Conservation (phyloP, 2,888 invertebrate genomes). For the Andrena praecox region DNA sequence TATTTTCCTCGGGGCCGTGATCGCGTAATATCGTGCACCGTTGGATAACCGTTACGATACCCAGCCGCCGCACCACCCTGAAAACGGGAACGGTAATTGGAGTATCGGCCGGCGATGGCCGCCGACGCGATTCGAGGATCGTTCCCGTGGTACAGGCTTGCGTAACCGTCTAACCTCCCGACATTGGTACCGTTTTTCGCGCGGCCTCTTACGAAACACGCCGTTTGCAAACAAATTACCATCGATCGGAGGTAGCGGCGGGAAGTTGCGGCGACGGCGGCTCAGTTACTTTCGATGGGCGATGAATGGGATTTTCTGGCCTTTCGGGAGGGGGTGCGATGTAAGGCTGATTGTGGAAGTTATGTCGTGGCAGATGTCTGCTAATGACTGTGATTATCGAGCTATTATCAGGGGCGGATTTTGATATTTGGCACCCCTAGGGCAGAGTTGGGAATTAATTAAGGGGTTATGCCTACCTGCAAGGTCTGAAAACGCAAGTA, state of each 20-base stretch:
- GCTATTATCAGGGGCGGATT: no score
- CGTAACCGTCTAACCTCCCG: slow-evolving; percentile 17
- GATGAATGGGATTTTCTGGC: background rate
- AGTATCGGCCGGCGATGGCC: slow-evolving; percentile 24
- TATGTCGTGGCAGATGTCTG: no score
- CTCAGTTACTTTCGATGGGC: background rate
- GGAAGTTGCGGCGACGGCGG: background rate
- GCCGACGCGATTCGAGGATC: slow-evolving; percentile 19
- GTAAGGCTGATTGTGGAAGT: no score
- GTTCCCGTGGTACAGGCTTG: slow-evolving; percentile 7
- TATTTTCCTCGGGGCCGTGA: slow-evolving; percentile 31
- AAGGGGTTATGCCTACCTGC: no score
- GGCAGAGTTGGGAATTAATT: no score
- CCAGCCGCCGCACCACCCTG: background rate
- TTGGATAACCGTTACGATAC: slow-evolving; percentile 30
- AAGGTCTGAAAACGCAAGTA: no score
- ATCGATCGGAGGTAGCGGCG: background rate
- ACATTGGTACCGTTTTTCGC: slow-evolving; percentile 6
- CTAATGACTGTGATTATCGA: no score
- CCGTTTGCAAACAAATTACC: background rate
- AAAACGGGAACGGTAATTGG: slow-evolving; percentile 31
- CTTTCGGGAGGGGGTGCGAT: background rate
- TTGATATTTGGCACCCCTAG: no score
- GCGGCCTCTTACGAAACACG: slow-evolving; percentile 9
- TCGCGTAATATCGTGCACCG: slow-evolving; percentile 30